Percentiles rank a stretch among this genome's conserved stretches.
phyloP scores from a whole-genome alignment of 2,113 vertebrate genomes.

The Nyctibius bracteatus region DNA sequence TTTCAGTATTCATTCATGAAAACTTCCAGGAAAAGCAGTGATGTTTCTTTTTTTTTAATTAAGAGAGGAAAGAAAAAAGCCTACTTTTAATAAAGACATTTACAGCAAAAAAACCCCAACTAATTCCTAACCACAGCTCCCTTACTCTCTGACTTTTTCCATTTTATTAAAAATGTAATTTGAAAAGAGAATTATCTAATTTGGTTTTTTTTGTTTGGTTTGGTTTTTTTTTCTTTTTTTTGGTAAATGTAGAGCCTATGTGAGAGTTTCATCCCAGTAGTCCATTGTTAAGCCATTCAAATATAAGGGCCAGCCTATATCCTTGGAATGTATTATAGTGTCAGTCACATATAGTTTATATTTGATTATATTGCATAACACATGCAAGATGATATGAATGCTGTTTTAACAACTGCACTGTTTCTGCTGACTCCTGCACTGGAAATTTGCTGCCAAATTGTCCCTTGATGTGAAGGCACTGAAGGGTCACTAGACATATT shows the following conservation, averaged over 20 bases:
- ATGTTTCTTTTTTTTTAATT: neutral
- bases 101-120: neutral
- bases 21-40: neutral
- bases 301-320: neutral
- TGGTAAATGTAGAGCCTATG: neutral
- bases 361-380: neutral
- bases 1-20: neutral
- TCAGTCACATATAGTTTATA: neutral
- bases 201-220: neutral
- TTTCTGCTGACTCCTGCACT: neutral
- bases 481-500: neutral
- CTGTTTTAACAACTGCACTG: neutral
- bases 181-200: neutral
- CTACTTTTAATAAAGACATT: neutral
- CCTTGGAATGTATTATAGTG: neutral
- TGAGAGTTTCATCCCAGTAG: neutral
- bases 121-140: neutral
- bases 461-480: neutral
- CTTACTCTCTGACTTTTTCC: neutral
- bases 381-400: accelerated
- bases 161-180: neutral
- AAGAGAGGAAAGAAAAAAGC: neutral
- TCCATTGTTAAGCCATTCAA: neutral
- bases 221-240: neutral
- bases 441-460: neutral